phyloP scores from a whole-genome alignment of 2,888 invertebrate genomes.

The Pyralis farinalis region DNA sequence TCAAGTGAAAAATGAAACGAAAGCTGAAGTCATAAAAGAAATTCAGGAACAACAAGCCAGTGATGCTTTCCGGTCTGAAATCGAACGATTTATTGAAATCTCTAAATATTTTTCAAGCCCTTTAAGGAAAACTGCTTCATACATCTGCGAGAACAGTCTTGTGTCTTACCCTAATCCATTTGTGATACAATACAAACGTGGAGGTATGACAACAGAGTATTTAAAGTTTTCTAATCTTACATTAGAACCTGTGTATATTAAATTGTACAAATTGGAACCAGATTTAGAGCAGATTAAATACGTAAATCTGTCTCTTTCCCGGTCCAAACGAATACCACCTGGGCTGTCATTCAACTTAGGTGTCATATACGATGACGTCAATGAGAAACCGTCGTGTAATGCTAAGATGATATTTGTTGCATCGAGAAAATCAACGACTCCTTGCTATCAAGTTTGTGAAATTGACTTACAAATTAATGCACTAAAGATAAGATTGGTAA shows the following conservation, averaged over 20 bases:
- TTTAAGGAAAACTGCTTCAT: constrained; percentile 59
- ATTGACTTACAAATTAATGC: constrained; percentile 53
- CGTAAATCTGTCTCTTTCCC: constrained; percentile 52
- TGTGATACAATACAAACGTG: constrained; percentile 55
- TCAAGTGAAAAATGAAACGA: constrained; percentile 36
- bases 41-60: constrained; percentile 24
- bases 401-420: constrained; percentile 66
- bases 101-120: constrained; percentile 69
- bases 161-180: constrained; percentile 56
- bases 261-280: constrained; percentile 56
- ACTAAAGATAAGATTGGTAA: constrained; percentile 37
- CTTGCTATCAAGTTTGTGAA: constrained; percentile 69
- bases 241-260: constrained; percentile 61
- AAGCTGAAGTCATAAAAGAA: constrained; percentile 33
- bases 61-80: constrained; percentile 48
- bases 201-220: constrained; percentile 48
- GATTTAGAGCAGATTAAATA: constrained; percentile 64
- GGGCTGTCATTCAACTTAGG: constrained; percentile 59
- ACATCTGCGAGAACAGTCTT: constrained; percentile 56
- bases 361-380: constrained; percentile 60
- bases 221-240: constrained; percentile 61
- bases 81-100: constrained; percentile 63
- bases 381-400: constrained; percentile 46
- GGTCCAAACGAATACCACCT: constrained; percentile 61
- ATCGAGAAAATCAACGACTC: constrained; percentile 59